Percentiles rank a stretch among this genome's conserved stretches.
Conservation (phyloP, 2,888 invertebrate genomes). For the Lapara coniferarum region DNA sequence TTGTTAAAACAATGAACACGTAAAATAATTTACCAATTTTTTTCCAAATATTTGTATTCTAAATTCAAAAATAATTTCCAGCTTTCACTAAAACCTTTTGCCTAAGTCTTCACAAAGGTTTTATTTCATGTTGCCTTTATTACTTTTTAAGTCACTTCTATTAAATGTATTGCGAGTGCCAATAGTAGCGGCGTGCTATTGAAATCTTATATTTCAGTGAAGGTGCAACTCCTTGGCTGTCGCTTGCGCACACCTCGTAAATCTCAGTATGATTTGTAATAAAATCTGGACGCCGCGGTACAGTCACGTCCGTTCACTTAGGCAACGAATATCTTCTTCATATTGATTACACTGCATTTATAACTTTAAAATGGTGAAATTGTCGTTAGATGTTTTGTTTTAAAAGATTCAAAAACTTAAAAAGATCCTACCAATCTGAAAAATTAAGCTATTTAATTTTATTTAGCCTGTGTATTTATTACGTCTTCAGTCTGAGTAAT, state of each 20-base stretch:
- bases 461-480: no score
- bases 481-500: no score
- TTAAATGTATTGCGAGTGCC: neutral
- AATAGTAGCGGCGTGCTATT: conserved; percentile 35
- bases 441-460: no score
- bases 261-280: conserved; percentile 62
- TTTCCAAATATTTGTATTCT: neutral
- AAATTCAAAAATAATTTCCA: neutral
- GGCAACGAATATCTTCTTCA: conserved; percentile 28
- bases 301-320: conserved; percentile 31
- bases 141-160: no score
- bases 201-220: conserved; percentile 52
- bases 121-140: no score
- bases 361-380: conserved; percentile 3
- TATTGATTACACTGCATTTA: conserved; percentile 18
- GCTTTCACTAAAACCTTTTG: no score
- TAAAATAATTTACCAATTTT: neutral
- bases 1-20: no score
- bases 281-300: conserved; percentile 49
- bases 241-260: conserved; percentile 57
- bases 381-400: neutral
- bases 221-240: conserved; percentile 52
- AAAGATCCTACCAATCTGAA: no score
- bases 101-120: neutral
- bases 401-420: no score